Conservation (phyloP, 1,140 invertebrate species). For the Zaprionus taronus region DNA sequence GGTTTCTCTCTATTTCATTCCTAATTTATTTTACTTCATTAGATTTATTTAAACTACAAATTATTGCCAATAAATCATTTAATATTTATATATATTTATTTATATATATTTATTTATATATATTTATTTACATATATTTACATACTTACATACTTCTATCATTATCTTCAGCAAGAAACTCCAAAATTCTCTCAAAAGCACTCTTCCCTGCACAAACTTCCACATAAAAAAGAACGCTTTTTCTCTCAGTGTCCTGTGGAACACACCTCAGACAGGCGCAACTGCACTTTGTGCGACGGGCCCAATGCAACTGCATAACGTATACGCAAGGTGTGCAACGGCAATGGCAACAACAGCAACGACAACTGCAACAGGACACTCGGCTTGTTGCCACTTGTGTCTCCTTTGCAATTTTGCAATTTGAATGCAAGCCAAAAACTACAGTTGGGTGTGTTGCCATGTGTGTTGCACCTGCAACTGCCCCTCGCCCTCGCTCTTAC, state of each 20-base stretch:
- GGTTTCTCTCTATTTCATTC: no score
- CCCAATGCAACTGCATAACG: constrained; percentile 62
- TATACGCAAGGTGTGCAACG: constrained; percentile 59
- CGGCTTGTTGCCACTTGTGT: constrained; percentile 21
- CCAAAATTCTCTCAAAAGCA: background rate
- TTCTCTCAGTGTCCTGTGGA: background rate
- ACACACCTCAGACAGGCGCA: constrained; percentile 15
- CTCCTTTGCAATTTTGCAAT: constrained; percentile 41
- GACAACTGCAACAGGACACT: constrained; percentile 16
- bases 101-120: no score
- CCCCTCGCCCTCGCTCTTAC: background rate
- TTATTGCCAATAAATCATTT: no score
- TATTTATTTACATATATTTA: no score
- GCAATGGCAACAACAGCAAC: background rate
- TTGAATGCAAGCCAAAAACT: constrained; percentile 77
- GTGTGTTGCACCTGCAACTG: background rate
- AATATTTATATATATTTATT: no score
- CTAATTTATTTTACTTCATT: no score
- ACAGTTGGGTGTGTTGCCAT: constrained; percentile 18
- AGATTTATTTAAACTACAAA: no score
- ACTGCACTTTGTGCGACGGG: constrained; percentile 23
- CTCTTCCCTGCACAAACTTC: background rate
- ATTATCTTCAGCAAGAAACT: background rate
- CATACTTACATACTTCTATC: background rate
- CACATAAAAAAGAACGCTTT: no score